phyloP scores from a whole-genome alignment of 2,797 vertebrate species.

The Buceros bicornis region DNA sequence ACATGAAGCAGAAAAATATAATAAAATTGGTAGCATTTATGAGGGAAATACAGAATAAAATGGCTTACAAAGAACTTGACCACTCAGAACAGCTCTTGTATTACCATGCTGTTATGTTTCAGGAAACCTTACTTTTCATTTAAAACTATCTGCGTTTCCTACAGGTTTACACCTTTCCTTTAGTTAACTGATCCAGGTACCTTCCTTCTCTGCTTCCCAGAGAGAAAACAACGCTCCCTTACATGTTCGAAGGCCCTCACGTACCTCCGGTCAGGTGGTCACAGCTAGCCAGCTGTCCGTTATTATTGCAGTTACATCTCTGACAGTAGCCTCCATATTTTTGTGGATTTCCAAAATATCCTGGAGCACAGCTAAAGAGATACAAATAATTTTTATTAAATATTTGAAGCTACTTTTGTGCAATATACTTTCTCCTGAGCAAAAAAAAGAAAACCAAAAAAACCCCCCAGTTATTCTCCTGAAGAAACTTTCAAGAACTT shows the following conservation, averaged over 20 bases:
- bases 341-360: slow-evolving; percentile 92
- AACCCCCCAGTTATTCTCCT: background rate
- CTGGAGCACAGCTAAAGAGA: slow-evolving; percentile 88
- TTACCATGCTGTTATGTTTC: background rate
- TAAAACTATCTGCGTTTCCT: background rate
- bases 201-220: background rate
- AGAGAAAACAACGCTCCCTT: background rate
- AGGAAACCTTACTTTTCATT: background rate
- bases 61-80: background rate
- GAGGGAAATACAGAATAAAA: background rate
- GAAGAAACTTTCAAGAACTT: slow-evolving; percentile 8
- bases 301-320: slow-evolving; percentile 87
- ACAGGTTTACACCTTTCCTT: background rate
- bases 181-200: background rate
- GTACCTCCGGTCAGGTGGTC: slow-evolving; percentile 90
- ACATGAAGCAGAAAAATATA: background rate
- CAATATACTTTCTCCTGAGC: background rate
- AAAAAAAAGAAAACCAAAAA: background rate
- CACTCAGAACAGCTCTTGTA: background rate
- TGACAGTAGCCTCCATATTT: slow-evolving; percentile 85
- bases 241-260: background rate
- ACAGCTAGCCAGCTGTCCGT: slow-evolving; percentile 87
- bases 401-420: background rate
- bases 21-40: background rate
- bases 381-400: background rate